Percentiles rank a stretch among this genome's conserved stretches.
phyloP scores from a whole-genome alignment of 2,113 vertebrate species.

The Mesocricetus auratus region DNA sequence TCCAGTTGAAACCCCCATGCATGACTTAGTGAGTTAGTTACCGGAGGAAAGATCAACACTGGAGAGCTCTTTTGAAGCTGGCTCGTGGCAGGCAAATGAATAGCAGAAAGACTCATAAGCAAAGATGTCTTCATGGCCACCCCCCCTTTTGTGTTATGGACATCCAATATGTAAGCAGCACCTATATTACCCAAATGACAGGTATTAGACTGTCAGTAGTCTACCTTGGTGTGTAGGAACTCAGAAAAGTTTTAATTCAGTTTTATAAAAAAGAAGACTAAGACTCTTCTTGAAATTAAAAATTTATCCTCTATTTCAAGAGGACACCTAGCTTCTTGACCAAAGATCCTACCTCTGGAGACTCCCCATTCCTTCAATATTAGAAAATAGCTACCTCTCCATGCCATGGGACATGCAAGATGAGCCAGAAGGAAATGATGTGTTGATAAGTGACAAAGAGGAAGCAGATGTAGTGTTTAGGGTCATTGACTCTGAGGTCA shows the following conservation, averaged over 20 bases:
- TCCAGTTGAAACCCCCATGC: neutral
- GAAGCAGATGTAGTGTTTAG: neutral
- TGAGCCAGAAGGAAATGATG: neutral
- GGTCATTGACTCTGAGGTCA: neutral
- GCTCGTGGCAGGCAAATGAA: neutral
- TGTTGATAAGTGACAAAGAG: neutral
- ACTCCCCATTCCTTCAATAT: neutral
- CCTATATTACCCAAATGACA: neutral
- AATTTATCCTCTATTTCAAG: neutral
- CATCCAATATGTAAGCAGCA: neutral
- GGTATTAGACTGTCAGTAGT: neutral
- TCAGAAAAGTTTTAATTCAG: slow-evolving; percentile 19
- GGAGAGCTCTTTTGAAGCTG: neutral
- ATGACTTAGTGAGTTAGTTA: neutral
- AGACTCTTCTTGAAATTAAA: neutral
- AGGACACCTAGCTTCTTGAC: neutral
- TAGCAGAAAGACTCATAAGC: neutral
- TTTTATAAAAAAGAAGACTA: neutral
- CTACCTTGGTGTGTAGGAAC: neutral
- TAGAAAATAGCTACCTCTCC: neutral
- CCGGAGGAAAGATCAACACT: neutral
- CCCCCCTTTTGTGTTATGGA: neutral
- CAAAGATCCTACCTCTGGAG: neutral
- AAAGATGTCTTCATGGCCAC: neutral
- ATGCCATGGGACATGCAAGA: neutral